Evolutionary conservation across 2,113 vertebrate species (phyloP).

Genomic region (Channa argus): DNA sequence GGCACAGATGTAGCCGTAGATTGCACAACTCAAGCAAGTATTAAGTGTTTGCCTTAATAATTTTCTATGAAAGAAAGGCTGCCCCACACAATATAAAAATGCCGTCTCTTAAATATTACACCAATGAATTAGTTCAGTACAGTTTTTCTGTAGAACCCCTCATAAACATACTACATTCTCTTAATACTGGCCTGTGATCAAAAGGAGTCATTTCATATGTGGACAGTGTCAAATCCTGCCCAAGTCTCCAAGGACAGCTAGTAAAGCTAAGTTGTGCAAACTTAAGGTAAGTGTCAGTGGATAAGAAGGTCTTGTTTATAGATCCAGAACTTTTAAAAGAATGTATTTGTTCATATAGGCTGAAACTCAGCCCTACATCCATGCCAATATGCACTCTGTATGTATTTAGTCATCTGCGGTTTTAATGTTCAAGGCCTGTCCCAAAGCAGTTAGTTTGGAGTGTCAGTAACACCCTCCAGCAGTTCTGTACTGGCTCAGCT

Average conservation of each 20-base stretch:
- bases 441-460: neutral
- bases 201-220: conserved; percentile 31
- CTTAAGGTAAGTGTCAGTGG: too few species aligned
- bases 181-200: conserved; percentile 33
- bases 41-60: neutral
- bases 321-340: too few species aligned
- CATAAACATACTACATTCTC: neutral
- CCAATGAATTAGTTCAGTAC: too few species aligned
- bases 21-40: neutral
- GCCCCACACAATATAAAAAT: too few species aligned
- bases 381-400: neutral
- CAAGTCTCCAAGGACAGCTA: neutral
- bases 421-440: too few species aligned
- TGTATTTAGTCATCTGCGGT: neutral
- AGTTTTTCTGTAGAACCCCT: neutral
- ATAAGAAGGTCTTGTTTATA: neutral
- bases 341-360: neutral
- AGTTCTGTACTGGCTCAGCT: neutral
- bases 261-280: neutral
- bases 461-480: neutral
- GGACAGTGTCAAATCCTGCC: conserved; percentile 1
- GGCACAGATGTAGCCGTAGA: neutral
- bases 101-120: too few species aligned
- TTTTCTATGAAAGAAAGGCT: neutral
- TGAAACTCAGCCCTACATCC: neutral